phyloP scores from a whole-genome alignment of 2,888 invertebrate species.

The Protonemura montana region DNA sequence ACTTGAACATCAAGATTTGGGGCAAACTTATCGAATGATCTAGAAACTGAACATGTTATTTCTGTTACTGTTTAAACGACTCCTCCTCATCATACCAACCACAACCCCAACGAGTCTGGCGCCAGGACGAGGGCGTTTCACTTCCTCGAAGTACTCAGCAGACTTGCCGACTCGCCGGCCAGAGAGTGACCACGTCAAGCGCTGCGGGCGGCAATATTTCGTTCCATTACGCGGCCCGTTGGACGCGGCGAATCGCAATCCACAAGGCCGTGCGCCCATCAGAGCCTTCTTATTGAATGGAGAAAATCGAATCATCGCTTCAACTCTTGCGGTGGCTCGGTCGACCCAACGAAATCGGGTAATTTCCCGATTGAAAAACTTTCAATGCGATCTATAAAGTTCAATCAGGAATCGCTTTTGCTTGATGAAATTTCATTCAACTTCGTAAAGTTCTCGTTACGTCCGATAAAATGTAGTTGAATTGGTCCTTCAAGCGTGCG shows the following conservation, averaged over 20 bases:
- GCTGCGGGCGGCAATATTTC: neutral
- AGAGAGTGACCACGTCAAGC: neutral
- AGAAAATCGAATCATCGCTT: conserved; percentile 1
- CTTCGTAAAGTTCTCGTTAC: neutral
- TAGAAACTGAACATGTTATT: too few species aligned
- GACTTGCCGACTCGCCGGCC: neutral
- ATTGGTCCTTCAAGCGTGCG: neutral
- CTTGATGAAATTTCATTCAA: conserved; percentile 33
- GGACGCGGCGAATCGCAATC: too few species aligned
- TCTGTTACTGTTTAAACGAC: too few species aligned
- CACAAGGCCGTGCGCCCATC: neutral
- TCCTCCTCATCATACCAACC: too few species aligned
- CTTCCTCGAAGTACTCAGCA: too few species aligned
- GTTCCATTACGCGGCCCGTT: neutral
- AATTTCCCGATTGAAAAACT: conserved; percentile 12
- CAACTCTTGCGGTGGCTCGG: neutral
- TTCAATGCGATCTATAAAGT: conserved; percentile 18
- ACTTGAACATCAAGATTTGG: too few species aligned
- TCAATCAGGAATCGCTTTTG: neutral
- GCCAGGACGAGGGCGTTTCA: neutral
- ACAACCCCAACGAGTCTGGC: too few species aligned
- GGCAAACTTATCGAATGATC: too few species aligned
- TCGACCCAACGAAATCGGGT: neutral
- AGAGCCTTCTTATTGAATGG: neutral
- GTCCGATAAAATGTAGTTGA: neutral